These are phyloP conservation scores for Lepidocyrtinus sp. DNA, from an alignment of 2,888 invertebrate species.

Conservation along the genomic window DNA sequence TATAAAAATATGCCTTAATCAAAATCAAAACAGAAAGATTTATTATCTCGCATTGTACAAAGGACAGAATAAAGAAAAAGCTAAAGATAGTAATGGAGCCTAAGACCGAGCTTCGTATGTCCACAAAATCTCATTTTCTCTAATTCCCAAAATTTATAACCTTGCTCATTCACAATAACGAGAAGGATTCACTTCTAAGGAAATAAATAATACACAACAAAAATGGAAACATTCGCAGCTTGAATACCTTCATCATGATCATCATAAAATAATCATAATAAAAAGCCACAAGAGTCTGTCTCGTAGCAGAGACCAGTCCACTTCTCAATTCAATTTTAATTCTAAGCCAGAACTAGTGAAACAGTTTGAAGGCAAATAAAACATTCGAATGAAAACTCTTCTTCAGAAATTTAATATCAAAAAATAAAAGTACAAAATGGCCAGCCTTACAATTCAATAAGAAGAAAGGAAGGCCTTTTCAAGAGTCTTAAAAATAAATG, in stretches of 20 bases:
- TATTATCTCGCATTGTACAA: slow-evolving; percentile 43
- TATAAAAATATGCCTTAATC: slow-evolving; percentile 42
- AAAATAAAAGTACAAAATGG: neutral
- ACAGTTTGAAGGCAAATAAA: slow-evolving; percentile 2
- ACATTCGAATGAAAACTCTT: neutral
- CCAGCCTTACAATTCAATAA: too few species aligned
- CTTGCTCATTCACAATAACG: slow-evolving; percentile 19
- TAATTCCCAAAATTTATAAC: slow-evolving; percentile 43
- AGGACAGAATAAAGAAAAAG: slow-evolving; percentile 35
- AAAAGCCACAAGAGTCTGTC: slow-evolving; percentile 4
- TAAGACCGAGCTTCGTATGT: slow-evolving; percentile 19
- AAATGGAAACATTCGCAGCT: slow-evolving; percentile 43
- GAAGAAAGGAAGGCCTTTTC: too few species aligned
- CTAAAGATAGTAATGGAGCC: slow-evolving; percentile 8
- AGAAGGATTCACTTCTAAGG: slow-evolving; percentile 10
- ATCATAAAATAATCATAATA: slow-evolving; percentile 26
- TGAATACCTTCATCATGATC: slow-evolving; percentile 48
- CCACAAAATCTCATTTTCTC: slow-evolving; percentile 32
- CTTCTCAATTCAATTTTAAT: slow-evolving; percentile 6
- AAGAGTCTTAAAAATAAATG: too few species aligned
- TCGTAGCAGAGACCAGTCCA: neutral
- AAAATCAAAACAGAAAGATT: slow-evolving; percentile 55
- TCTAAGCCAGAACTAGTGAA: neutral
- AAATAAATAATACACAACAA: slow-evolving; percentile 13
- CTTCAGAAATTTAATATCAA: neutral